Evolutionary conservation across 1,140 invertebrate genomes (phyloP).

Genomic region (Drosophila ambigua): DNA sequence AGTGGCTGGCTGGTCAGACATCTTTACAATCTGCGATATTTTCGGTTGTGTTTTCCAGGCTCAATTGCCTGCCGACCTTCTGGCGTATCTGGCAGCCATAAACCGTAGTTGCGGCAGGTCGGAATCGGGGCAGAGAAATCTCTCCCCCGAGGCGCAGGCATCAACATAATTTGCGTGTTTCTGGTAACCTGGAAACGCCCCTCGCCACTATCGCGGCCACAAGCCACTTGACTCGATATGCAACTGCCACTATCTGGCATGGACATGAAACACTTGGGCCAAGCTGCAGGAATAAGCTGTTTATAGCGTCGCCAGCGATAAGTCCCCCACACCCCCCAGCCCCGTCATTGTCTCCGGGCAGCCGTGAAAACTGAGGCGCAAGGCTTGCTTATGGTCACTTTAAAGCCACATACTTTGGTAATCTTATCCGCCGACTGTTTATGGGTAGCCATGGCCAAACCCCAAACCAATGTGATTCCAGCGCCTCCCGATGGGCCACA

Average conservation of each 20-base stretch:
- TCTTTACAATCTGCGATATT: slow-evolving; percentile 12
- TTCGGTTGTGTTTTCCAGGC: background rate
- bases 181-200: no score
- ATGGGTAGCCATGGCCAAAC: background rate
- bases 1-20: slow-evolving; percentile 1
- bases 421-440: slow-evolving; percentile 55
- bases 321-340: background rate
- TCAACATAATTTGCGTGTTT: background rate
- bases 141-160: background rate
- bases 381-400: background rate
- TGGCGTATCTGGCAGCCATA: background rate
- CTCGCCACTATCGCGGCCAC: no score
- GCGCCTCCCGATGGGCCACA: background rate
- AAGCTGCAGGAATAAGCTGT: no score
- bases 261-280: no score
- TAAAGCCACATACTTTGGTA: slow-evolving; percentile 49
- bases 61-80: background rate
- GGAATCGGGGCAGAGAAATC: slow-evolving; percentile 3
- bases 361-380: slow-evolving; percentile 1
- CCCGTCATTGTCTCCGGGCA: slow-evolving; percentile 41
- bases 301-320: slow-evolving; percentile 7
- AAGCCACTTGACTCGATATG: no score
- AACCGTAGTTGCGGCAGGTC: slow-evolving; percentile 47
- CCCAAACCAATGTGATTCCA: background rate
- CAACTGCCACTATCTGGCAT: no score